phyloP scores from a whole-genome alignment of 2,888 invertebrate species.

The Hololepta plana region DNA sequence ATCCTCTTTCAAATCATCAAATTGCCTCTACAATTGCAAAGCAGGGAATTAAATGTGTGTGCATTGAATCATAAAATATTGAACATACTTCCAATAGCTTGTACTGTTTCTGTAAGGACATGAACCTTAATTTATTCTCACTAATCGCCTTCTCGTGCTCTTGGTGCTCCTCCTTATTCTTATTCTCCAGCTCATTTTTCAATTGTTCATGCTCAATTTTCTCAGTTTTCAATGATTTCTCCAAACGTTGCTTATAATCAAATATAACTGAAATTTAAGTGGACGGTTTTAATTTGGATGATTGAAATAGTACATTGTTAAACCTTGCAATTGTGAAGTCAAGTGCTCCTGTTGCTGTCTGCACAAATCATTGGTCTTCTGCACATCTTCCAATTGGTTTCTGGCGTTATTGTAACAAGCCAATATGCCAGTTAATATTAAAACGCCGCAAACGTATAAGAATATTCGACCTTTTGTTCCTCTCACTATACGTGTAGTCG shows the following conservation, averaged over 20 bases:
- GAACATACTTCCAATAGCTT: conserved; percentile 28
- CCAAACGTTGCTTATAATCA: conserved; percentile 36
- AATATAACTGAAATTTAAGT: conserved; percentile 28
- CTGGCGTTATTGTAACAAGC: conserved; percentile 40
- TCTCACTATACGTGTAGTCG: conserved; percentile 34
- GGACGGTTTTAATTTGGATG: background rate
- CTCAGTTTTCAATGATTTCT: conserved; percentile 36
- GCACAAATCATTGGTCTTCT: conserved; percentile 32
- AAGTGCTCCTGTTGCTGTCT: conserved; percentile 39
- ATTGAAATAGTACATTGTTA: background rate
- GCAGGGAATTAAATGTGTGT: conserved; percentile 4
- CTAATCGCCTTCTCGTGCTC: conserved; percentile 30
- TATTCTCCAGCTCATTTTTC: conserved; percentile 29
- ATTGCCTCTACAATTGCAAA: conserved; percentile 26
- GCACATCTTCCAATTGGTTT: conserved; percentile 34
- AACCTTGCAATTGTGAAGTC: conserved; percentile 39
- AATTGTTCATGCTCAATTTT: conserved; percentile 33
- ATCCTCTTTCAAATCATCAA: conserved; percentile 32
- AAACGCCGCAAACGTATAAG: conserved; percentile 31
- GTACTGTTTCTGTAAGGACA: conserved; percentile 34
- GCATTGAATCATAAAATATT: conserved; percentile 4
- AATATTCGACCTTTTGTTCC: conserved; percentile 38
- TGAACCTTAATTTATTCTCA: conserved; percentile 32
- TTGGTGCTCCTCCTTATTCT: conserved; percentile 30
- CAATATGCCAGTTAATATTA: conserved; percentile 33